Evolutionary conservation across 2,888 invertebrate species (phyloP).

Genomic region (Ophraella communa): DNA sequence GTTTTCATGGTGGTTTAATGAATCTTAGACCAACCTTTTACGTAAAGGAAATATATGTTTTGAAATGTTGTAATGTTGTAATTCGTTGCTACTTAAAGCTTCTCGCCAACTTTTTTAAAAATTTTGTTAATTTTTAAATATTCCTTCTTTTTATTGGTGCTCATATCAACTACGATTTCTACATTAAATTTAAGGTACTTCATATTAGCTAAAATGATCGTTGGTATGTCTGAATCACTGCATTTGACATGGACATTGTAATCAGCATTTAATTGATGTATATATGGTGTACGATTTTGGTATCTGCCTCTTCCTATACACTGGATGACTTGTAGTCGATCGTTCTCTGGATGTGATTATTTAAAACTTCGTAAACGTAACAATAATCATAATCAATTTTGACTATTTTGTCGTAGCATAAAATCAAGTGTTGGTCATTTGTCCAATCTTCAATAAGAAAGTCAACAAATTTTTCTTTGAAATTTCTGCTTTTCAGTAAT

Average conservation of each 20-base stretch:
- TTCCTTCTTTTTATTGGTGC: slow-evolving; percentile 7
- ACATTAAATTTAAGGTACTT: slow-evolving; percentile 22
- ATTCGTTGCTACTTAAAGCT: too few species aligned
- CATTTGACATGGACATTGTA: slow-evolving; percentile 37
- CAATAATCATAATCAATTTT: slow-evolving; percentile 41
- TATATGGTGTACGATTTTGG: slow-evolving; percentile 43
- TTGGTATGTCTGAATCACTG: slow-evolving; percentile 23
- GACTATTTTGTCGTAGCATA: slow-evolving; percentile 37
- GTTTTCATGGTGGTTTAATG: too few species aligned
- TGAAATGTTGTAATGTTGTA: too few species aligned
- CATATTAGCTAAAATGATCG: slow-evolving; percentile 22
- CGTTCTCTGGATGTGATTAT: slow-evolving; percentile 36
- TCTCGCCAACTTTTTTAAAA: slow-evolving; percentile 13
- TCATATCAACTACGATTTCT: slow-evolving; percentile 19
- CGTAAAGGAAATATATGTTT: too few species aligned
- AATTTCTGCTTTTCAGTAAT: slow-evolving; percentile 43
- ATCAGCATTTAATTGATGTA: slow-evolving; percentile 37
- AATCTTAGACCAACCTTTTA: too few species aligned
- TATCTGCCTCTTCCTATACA: slow-evolving; percentile 42
- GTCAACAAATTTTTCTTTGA: slow-evolving; percentile 45
- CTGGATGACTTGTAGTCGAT: slow-evolving; percentile 37
- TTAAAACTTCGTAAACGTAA: slow-evolving; percentile 37
- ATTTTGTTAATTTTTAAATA: slow-evolving; percentile 13
- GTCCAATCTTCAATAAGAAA: slow-evolving; percentile 44
- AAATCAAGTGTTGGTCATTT: slow-evolving; percentile 34